Conservation (phyloP, 2,797 vertebrate genomes). For the Spondyliosoma cantharus region DNA sequence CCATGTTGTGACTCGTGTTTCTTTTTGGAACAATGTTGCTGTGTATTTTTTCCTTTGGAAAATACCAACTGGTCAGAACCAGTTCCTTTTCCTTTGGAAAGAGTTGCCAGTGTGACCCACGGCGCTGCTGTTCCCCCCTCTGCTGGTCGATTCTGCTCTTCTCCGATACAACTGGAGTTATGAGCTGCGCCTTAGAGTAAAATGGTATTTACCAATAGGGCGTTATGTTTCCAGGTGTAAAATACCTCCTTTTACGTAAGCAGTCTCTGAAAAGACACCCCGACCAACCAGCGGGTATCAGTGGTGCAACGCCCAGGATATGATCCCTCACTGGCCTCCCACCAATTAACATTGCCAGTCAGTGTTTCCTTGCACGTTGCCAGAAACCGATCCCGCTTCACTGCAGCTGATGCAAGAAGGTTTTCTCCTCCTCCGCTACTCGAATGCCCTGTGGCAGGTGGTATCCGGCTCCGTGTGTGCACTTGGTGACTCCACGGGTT, state of each 20-base stretch:
- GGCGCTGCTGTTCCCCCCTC: neutral
- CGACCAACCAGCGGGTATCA: neutral
- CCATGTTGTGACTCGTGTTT: neutral
- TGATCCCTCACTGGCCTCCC: slow-evolving; percentile 30
- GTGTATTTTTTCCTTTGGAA: slow-evolving; percentile 12
- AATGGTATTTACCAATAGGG: slow-evolving; percentile 4
- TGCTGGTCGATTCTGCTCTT: neutral
- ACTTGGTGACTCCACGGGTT: slow-evolving; percentile 68
- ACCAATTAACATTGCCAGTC: neutral
- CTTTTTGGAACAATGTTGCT: neutral
- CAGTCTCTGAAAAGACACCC: slow-evolving; percentile 9
- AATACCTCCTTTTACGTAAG: slow-evolving; percentile 11
- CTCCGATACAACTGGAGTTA: neutral
- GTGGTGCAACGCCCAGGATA: slow-evolving; percentile 11
- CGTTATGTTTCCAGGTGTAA: neutral
- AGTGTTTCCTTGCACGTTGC: neutral
- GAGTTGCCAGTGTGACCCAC: neutral
- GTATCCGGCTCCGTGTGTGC: slow-evolving; percentile 53
- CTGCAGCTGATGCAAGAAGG: slow-evolving; percentile 24
- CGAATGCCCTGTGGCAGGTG: slow-evolving; percentile 65
- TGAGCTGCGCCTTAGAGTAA: neutral
- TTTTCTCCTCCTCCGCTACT: slow-evolving; percentile 28
- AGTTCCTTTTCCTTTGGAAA: slow-evolving; percentile 15
- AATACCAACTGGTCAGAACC: slow-evolving; percentile 7
- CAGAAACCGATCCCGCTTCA: slow-evolving; percentile 24